Evolutionary conservation across 1,140 invertebrate species (phyloP), one percentile per base, ranked within the genome.

Genomic region (Hycleus phaleratus): DNA sequence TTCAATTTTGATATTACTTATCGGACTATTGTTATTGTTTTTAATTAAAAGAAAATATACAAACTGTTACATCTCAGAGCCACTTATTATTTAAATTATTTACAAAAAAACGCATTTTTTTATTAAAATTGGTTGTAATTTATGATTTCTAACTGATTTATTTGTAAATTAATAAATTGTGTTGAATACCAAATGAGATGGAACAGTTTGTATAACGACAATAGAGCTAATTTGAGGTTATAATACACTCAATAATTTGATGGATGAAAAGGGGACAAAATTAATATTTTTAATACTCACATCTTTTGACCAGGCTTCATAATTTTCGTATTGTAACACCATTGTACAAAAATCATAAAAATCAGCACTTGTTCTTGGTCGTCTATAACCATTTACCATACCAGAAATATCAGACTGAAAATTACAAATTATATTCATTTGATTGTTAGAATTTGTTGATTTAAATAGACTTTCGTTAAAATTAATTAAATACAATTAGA

Each of bases 251-350:
- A 9, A 12, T 26, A 46, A 44, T 46, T 24, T 46, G 12, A 25
- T 12, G 26, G n/a, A 45, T 56, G 38, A 50, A 48, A 38, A 45
- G 24, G 43, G n/a, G 38, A 38, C 45, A 42, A 26, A 26, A 32
- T 49, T 10, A 8, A 12, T 47, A 47, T 12, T 32, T 5, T 32
- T 4, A 32, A 32, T 32, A 69, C 72, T 71, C 67, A 78, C 77
- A 64, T 79, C 78, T 64, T 74, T 71, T 63, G 70, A 71, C 44
- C 70, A 65, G 18, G 71, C 64, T 57, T 79, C 77, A 68, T 81
- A 81, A 62, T 81, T 79, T 66, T 79, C 78, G 68, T 81, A 79
- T 51, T 78, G 73, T 52, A 81, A 68, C 45, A 81, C 77, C 63
- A 75, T 77, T 25, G 76, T 77, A 66, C 79, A 81, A 71, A 81